Evolutionary conservation across 2,113 vertebrate genomes (phyloP).

Genomic region (Cyrtonyx montezumae): DNA sequence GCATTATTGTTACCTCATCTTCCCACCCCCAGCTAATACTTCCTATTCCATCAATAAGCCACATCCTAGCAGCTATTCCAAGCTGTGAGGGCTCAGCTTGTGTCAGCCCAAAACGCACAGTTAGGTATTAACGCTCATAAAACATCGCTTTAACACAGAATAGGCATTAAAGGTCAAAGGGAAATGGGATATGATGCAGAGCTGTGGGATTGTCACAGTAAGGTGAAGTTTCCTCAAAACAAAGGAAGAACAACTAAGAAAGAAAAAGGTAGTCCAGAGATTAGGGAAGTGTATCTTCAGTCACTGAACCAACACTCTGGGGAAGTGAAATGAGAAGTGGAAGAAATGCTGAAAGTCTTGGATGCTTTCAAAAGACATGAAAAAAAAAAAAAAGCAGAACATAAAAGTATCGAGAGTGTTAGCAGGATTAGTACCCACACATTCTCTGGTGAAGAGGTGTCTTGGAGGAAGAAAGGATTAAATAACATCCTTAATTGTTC

Average conservation of each 20-base stretch:
- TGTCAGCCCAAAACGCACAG: not conserved
- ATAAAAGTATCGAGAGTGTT: not conserved
- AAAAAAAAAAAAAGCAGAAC: not conserved
- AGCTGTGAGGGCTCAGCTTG: not conserved
- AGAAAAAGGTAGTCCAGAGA: conserved; percentile 24
- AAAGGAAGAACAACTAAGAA: conserved; percentile 42
- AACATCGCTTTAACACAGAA: not conserved
- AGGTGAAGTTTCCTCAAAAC: conserved; percentile 30
- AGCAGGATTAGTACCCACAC: not conserved
- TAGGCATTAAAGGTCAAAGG: not conserved
- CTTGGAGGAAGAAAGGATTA: not conserved
- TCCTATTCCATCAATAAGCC: conserved; percentile 28
- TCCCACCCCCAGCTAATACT: not conserved
- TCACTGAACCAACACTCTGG: not conserved
- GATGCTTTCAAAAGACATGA: not conserved
- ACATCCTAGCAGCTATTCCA: not conserved
- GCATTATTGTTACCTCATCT: not conserved
- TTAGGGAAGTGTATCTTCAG: conserved; percentile 28
- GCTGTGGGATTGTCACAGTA: not conserved
- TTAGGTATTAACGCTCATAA: not conserved
- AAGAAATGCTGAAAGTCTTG: not conserved
- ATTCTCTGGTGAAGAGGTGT: not conserved
- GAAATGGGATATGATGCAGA: not conserved
- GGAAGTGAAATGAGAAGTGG: conserved; percentile 54
- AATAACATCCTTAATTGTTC: not conserved